phyloP scores from a whole-genome alignment of 1,140 invertebrate species.

The Drosophila persimilis region DNA sequence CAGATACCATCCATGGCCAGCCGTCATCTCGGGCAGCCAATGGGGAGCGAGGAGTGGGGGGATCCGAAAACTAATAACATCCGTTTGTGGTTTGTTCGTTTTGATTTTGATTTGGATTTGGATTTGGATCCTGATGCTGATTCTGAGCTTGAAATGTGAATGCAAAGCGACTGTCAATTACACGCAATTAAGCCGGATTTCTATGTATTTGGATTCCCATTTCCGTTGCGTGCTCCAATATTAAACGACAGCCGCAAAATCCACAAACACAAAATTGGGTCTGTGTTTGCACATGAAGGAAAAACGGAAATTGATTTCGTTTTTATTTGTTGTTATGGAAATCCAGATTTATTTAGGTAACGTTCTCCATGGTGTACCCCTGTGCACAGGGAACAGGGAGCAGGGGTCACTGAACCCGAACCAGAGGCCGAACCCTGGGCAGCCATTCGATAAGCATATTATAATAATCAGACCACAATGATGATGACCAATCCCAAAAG shows the following conservation, averaged over 20 bases:
- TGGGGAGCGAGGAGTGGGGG: neutral
- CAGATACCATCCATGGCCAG: too few relatives aligned
- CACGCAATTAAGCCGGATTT: slow-evolving; percentile 71
- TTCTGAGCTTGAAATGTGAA: slow-evolving; percentile 37
- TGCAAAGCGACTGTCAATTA: slow-evolving; percentile 70
- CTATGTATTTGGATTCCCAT: slow-evolving; percentile 66
- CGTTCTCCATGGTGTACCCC: slow-evolving; percentile 21
- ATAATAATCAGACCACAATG: slow-evolving; percentile 69
- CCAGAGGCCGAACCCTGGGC: neutral
- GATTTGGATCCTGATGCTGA: slow-evolving; percentile 1
- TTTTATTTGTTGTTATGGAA: slow-evolving; percentile 73
- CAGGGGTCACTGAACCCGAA: slow-evolving; percentile 52
- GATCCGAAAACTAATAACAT: slow-evolving; percentile 57
- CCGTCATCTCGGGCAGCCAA: neutral
- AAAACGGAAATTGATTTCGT: slow-evolving; percentile 76
- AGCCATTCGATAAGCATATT: slow-evolving; percentile 70
- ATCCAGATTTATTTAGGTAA: slow-evolving; percentile 55
- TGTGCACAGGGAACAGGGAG: neutral
- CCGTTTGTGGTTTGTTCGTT: slow-evolving; percentile 55
- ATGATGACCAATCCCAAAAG: slow-evolving; percentile 69
- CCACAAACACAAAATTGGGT: slow-evolving; percentile 37
- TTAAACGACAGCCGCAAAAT: slow-evolving; percentile 58
- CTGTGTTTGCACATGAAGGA: slow-evolving; percentile 23
- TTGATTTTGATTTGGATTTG: slow-evolving; percentile 37
- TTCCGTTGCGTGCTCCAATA: slow-evolving; percentile 61